Conservation (phyloP, 2,797 vertebrate genomes). For the Pangasius larnaudii region DNA sequence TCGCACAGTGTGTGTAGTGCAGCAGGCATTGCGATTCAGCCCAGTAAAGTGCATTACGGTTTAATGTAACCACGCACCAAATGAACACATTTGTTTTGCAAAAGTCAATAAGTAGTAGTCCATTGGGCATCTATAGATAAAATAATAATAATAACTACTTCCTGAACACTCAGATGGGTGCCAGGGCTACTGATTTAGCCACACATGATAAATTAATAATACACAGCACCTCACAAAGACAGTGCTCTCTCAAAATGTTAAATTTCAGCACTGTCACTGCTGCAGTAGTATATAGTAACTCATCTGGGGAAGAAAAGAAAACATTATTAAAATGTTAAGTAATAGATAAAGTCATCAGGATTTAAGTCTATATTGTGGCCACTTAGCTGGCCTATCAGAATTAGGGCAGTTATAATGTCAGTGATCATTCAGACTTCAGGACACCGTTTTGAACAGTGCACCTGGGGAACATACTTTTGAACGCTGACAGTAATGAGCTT, state of each 20-base stretch:
- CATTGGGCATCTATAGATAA: too few relatives aligned
- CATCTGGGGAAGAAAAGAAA: too few relatives aligned
- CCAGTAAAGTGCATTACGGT: not conserved
- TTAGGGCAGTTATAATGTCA: not conserved
- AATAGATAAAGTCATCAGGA: not conserved
- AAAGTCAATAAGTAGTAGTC: not conserved
- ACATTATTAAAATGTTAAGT: not conserved
- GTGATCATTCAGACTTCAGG: too few relatives aligned
- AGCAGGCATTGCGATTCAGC: not conserved
- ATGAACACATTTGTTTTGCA: not conserved
- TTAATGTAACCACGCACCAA: not conserved
- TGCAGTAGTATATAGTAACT: too few relatives aligned
- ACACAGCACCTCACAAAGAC: too few relatives aligned
- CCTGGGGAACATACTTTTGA: not conserved
- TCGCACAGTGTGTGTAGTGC: too few relatives aligned
- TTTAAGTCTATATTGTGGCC: not conserved
- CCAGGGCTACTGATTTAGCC: too few relatives aligned
- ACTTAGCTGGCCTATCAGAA: not conserved
- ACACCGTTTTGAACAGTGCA: too few relatives aligned
- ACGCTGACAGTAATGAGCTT: not conserved
- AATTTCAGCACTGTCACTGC: too few relatives aligned
- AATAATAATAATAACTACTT: not conserved
- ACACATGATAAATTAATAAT: too few relatives aligned
- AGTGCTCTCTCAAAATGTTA: too few relatives aligned
- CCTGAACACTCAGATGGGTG: not conserved